Evolutionary conservation across 2,113 vertebrate species (phyloP), one percentile per base, ranked within the genome.

Genomic region (Halichoerus grypus): DNA sequence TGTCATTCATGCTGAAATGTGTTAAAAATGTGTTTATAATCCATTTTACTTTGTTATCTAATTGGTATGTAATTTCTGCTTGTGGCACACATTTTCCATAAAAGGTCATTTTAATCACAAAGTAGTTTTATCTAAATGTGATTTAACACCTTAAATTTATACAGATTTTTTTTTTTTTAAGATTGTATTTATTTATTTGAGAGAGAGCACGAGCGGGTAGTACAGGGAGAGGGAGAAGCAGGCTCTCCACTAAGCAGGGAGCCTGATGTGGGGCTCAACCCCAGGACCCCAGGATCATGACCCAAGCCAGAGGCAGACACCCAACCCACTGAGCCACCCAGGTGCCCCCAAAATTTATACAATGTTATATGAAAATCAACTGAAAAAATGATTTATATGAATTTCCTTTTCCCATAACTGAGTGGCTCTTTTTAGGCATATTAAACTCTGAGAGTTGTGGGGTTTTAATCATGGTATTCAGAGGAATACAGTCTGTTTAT

Each of bases 1-100:
- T 85, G 33, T 65, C n/a, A 36, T 80, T 87, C 31, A 74, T 74
- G 19, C 72, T 95, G 46, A 74, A 65, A 57, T 67, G 36, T 51
- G 39, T 71, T 42, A 88, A 77, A 31, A 89, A 69, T 95, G 88
- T 65, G 26, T 81, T 80, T 79, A 49, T 77, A 72, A 81, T 91
- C 63, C 49, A 0, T 92, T 88, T 95, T 93, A 28, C 24, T 84
- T 88, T 97, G 28, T 51, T 57, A 1, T 82, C 39, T 92, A 53
- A 74, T 57, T 82, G 21, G 28, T 72, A 28, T 57, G 7, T 69
- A 42, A 36, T 84, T 87, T 90, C 51, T 85, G 1, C 86, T 88
- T 82, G 36, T 87, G 42, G 57, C 4, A 55, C 39, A 14, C 49
- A 51, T 76, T 67, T 94, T 89, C 33, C 1, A 12, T 69, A 87